phyloP scores from a whole-genome alignment of 1,140 invertebrate species.

The Atopsyche davidsoni region DNA sequence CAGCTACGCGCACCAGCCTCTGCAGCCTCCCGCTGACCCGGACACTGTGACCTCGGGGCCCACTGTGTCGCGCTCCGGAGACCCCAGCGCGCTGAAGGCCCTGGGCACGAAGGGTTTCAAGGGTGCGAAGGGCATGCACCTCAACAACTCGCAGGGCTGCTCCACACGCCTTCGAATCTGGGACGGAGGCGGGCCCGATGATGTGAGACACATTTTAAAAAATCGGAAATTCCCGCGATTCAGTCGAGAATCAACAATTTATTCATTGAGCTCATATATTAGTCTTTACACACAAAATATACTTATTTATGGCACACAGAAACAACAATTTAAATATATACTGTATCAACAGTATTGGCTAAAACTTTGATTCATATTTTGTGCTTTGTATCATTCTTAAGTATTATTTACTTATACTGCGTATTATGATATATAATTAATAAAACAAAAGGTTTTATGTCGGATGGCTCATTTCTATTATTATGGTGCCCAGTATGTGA shows the following conservation, averaged over 20 bases:
- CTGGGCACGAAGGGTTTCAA: slow-evolving; percentile 24
- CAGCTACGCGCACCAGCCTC: slow-evolving; percentile 69
- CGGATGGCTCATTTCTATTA: no score
- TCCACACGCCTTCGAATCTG: slow-evolving; percentile 57
- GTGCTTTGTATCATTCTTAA: no score
- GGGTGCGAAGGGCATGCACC: slow-evolving; percentile 24
- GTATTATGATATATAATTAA: no score
- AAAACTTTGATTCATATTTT: no score
- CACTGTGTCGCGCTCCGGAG: slow-evolving; percentile 3
- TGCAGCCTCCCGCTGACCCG: slow-evolving; percentile 49
- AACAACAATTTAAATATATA: no score
- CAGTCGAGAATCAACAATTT: no score
- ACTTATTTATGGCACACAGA: not conserved
- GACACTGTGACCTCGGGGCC: slow-evolving; percentile 33
- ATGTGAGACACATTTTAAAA: no score
- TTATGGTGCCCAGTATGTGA: no score
- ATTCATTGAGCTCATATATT: not conserved
- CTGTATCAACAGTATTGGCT: no score
- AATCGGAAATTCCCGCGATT: no score
- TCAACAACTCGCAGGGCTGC: slow-evolving; percentile 36
- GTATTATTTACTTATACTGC: no score
- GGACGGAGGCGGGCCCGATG: slow-evolving; percentile 49
- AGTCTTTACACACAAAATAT: not conserved
- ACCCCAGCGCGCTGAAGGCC: slow-evolving; percentile 31
- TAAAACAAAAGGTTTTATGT: no score